Evolutionary conservation across 1,140 invertebrate genomes (phyloP).

Genomic region (Drosophila kohkoa): DNA sequence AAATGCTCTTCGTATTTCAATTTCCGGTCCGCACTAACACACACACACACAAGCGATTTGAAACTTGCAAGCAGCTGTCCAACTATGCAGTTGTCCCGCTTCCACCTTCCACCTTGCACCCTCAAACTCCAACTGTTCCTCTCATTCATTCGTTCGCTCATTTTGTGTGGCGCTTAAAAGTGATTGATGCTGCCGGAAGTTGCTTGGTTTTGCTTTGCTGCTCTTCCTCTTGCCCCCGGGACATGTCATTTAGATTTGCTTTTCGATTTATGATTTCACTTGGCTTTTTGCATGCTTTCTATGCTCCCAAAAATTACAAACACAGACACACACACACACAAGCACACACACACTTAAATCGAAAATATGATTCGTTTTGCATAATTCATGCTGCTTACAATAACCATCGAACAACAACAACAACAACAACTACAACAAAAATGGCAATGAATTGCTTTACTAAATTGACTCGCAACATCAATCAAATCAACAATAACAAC

Average conservation of each 20-base stretch:
- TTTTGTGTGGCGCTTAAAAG: slow-evolving; percentile 49
- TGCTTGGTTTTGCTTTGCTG: slow-evolving; percentile 30
- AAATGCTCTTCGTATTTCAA: slow-evolving; percentile 74
- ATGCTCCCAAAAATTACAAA: slow-evolving; percentile 55
- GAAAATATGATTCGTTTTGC: slow-evolving; percentile 44
- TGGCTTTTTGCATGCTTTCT: slow-evolving; percentile 31
- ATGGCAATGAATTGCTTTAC: slow-evolving; percentile 37
- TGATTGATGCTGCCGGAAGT: slow-evolving; percentile 78
- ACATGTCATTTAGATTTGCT: slow-evolving; percentile 50
- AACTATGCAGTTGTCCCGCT: slow-evolving; percentile 21
- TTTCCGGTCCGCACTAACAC: slow-evolving; percentile 58
- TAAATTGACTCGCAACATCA: slow-evolving; percentile 44
- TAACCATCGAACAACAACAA: slow-evolving; percentile 48
- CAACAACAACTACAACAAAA: slow-evolving; percentile 25
- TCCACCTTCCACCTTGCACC: neutral
- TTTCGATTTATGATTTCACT: slow-evolving; percentile 38
- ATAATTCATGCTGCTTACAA: slow-evolving; percentile 51
- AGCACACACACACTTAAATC: slow-evolving; percentile 39
- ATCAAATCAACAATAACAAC: slow-evolving; percentile 29
- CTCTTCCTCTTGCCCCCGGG: slow-evolving; percentile 18
- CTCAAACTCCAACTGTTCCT: neutral
- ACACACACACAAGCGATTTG: neutral
- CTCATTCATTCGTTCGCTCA: slow-evolving; percentile 3
- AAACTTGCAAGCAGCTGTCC: slow-evolving; percentile 38
- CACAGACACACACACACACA: slow-evolving; percentile 15